Evolutionary conservation across 1,140 invertebrate species (phyloP).

Genomic region (Bombus ignitus): DNA sequence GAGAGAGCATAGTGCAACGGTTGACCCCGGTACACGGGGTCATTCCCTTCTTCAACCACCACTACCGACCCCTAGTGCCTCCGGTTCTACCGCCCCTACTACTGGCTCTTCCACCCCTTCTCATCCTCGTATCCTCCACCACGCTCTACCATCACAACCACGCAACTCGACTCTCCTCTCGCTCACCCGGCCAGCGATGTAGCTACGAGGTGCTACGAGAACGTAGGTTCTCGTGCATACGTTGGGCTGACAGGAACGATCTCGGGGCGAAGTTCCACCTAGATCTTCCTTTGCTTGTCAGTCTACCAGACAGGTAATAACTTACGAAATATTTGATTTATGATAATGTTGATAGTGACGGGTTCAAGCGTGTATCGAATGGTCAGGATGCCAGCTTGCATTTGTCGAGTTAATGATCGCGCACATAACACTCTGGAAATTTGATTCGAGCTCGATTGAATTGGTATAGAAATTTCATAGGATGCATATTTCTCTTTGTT

Average conservation of each 20-base stretch:
- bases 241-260: conserved; percentile 18
- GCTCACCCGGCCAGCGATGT: conserved; percentile 54
- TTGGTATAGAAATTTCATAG: neutral
- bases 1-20: conserved; percentile 69
- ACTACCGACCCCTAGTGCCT: conserved; percentile 48
- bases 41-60: conserved; percentile 74
- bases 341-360: conserved; percentile 31
- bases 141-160: conserved; percentile 58
- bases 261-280: conserved; percentile 15
- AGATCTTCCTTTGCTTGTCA: conserved; percentile 47
- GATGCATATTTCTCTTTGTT: neutral
- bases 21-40: conserved; percentile 77
- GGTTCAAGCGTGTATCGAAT: conserved; percentile 20
- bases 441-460: neutral
- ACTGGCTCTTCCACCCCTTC: conserved; percentile 16
- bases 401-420: conserved; percentile 15
- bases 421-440: neutral
- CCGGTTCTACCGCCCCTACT: conserved; percentile 43
- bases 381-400: neutral
- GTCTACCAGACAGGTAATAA: conserved; percentile 41
- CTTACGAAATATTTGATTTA: conserved; percentile 45
- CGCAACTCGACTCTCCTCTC: conserved; percentile 48
- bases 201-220: conserved; percentile 68
- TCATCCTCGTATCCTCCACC: conserved; percentile 42
- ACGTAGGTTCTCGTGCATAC: conserved; percentile 67